Evolutionary conservation across 2,888 invertebrate species (phyloP), one percentile per base, ranked within the genome.

Genomic region (Chrysotoxum bicinctum): DNA sequence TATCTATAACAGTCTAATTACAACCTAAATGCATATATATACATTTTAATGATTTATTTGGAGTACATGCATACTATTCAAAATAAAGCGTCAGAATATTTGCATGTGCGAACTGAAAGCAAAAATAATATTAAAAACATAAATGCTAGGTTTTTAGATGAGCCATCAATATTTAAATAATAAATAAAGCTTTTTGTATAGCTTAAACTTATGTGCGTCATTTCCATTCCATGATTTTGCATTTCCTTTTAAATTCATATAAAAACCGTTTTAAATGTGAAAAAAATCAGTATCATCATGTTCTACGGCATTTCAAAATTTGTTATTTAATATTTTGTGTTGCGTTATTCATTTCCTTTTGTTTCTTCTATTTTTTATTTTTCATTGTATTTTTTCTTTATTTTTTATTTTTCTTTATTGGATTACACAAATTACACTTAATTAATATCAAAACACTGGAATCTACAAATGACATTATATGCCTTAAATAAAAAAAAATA

Each of bases 361-460:
- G 91, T 88, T 87, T 89, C 88, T 87, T 88, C 68, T 75, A 26
- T 26, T 4, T 26, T 26, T 26, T 26, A 26, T 4, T 26, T 26
- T 26, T 26, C 26, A 26, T 26, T 26, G 26, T 77, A 82, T 74
- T 84, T 83, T 87, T 80, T 75, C 77, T 80, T 88, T 26, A 37
- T 62, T 62, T 56, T 30, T 9, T 56, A 87, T 87, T 87, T 87
- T 23, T 80, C 87, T 87, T 62, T 66, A 30, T 82, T 87, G 73
- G 92, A 93, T 92, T 92, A 93, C 93, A 93, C 93, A 93, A 76
- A 72, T 87, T 80, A 88, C 87, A 87, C 75, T 62, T 70, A 74
- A 74, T 54, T 52, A 75, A 69, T 48, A 78, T 56, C 86, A 52
- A 85, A 50, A 86, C 70, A 85, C 87, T 81, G 76, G 64, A 80